Evolutionary conservation across 2,797 vertebrate species (phyloP).

Genomic region (Champsocephalus esox): DNA sequence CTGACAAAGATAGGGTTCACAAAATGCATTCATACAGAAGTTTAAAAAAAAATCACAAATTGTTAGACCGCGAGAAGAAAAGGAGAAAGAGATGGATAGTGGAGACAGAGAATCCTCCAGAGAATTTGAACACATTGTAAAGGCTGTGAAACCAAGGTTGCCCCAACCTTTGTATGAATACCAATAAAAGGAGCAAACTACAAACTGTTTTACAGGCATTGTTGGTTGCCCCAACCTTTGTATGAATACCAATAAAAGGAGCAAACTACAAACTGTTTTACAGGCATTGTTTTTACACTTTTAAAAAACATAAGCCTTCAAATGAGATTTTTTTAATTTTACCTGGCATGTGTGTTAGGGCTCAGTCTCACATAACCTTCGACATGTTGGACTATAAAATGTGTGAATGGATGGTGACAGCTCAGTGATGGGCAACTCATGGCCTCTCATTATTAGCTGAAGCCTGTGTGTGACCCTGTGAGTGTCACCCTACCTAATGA

Average conservation of each 20-base stretch:
- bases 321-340: background rate
- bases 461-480: constrained; percentile 63
- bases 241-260: no score
- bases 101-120: background rate
- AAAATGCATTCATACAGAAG: background rate
- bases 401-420: constrained; percentile 63
- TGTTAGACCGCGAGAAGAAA: background rate
- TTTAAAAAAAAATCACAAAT: background rate
- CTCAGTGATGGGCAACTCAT: constrained; percentile 67
- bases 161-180: no score
- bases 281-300: background rate
- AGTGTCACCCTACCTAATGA: constrained; percentile 68
- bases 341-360: constrained; percentile 10
- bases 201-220: background rate
- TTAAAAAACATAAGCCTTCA: constrained; percentile 8
- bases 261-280: background rate
- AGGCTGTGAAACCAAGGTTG: background rate
- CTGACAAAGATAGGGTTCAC: no score
- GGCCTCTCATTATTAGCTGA: constrained; percentile 65
- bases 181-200: background rate
- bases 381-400: constrained; percentile 44
- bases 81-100: background rate
- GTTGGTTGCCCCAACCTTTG: no score
- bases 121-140: background rate
- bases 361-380: constrained; percentile 43